phyloP scores from a whole-genome alignment of 2,888 invertebrate species.

The Steinernema scapterisci region DNA sequence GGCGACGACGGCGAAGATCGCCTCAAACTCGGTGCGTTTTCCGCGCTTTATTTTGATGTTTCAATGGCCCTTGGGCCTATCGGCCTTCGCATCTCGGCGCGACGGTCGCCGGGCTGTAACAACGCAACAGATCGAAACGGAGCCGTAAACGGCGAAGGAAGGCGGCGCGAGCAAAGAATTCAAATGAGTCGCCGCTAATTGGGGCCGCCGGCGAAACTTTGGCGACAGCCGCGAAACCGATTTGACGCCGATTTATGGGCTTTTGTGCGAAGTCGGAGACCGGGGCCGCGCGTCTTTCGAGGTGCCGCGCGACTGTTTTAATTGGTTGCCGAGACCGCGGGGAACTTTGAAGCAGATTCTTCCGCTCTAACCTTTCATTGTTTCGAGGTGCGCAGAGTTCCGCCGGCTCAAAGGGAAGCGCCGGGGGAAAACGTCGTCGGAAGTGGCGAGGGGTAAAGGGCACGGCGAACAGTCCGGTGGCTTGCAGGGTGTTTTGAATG shows the following conservation, averaged over 20 bases:
- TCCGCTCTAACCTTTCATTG: neutral
- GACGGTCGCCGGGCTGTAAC: conserved; percentile 18
- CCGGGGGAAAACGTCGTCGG: neutral
- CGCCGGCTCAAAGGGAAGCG: neutral
- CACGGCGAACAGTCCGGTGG: too few species aligned
- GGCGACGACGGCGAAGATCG: neutral
- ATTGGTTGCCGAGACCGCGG: conserved; percentile 13
- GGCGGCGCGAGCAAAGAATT: conserved; percentile 1
- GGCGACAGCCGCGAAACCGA: conserved; percentile 23
- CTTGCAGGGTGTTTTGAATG: too few species aligned
- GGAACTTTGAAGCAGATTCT: neutral
- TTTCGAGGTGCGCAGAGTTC: neutral
- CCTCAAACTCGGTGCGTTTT: neutral
- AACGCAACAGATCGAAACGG: neutral
- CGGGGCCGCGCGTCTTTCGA: conserved; percentile 12
- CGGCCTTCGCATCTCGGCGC: conserved; percentile 18
- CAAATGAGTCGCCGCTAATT: conserved; percentile 27
- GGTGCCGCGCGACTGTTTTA: conserved; percentile 14
- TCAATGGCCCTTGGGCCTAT: conserved; percentile 13
- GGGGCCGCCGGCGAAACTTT: conserved; percentile 27
- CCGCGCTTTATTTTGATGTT: neutral
- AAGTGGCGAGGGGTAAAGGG: too few species aligned
- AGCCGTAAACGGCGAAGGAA: neutral
- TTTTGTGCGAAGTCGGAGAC: neutral
- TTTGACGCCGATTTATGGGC: conserved; percentile 21